A percentile compares a stretch with the other conserved stretches of the same genome.
phyloP scores from a whole-genome alignment of 1,140 invertebrate species.

The Bombus waltoni region DNA sequence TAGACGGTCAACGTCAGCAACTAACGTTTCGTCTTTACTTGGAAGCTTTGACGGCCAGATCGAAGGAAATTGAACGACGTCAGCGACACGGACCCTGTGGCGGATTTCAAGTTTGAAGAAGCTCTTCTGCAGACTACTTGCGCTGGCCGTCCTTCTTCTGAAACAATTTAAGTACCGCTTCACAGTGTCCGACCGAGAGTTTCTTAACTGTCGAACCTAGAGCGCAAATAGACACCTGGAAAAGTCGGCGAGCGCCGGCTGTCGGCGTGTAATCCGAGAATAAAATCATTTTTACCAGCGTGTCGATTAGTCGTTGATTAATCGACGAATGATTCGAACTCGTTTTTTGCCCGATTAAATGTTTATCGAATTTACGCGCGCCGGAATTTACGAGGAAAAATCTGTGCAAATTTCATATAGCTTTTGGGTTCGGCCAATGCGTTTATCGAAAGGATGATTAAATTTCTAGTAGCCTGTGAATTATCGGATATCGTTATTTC shows the following conservation, averaged over 20 bases:
- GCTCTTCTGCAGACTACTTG: constrained; percentile 54
- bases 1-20: constrained; percentile 26
- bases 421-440: background rate
- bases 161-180: constrained; percentile 67
- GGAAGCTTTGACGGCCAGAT: constrained; percentile 22
- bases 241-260: constrained; percentile 44
- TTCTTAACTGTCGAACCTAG: constrained; percentile 57
- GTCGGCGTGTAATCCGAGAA: background rate
- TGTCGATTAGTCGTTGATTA: background rate
- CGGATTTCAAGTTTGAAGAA: constrained; percentile 64
- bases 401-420: background rate
- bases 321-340: background rate
- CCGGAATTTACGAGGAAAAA: background rate
- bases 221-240: constrained; percentile 60
- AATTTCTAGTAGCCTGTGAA: background rate
- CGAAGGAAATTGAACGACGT: constrained; percentile 60
- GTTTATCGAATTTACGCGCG: background rate
- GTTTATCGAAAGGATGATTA: background rate
- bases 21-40: constrained; percentile 46
- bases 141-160: constrained; percentile 55
- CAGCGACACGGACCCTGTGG: constrained; percentile 46
- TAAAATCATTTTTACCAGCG: background rate
- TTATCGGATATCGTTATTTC: background rate
- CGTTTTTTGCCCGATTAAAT: too few relatives aligned
- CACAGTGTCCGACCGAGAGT: constrained; percentile 50